Evolutionary conservation across 2,113 vertebrate genomes (phyloP).

Genomic region (Sander vitreus): DNA sequence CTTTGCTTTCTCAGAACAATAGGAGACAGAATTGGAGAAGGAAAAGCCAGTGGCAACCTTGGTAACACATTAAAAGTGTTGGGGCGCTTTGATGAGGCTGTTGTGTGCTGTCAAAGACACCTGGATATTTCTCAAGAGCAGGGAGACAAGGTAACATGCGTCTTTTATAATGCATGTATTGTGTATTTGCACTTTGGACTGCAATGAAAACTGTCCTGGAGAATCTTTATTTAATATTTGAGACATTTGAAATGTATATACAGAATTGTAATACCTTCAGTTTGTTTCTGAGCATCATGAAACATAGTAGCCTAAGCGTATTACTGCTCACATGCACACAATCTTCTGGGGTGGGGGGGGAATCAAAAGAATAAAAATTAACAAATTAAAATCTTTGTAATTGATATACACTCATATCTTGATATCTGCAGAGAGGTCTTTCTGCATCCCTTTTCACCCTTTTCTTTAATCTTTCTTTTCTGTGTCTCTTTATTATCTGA

Average conservation of each 20-base stretch:
- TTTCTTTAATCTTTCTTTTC: not conserved
- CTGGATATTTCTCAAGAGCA: slow-evolving; percentile 97
- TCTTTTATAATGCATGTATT: not conserved
- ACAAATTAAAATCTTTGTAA: not conserved
- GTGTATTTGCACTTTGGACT: not conserved
- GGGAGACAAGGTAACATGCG: slow-evolving; percentile 90
- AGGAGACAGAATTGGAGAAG: slow-evolving; percentile 95
- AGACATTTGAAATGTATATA: not conserved
- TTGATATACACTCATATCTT: not conserved
- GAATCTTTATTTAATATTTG: not conserved
- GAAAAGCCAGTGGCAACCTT: slow-evolving; percentile 97
- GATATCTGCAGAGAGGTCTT: not conserved
- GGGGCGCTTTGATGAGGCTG: slow-evolving; percentile 94
- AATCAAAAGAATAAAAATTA: not conserved
- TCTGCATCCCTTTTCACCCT: not conserved
- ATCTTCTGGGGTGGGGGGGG: not conserved
- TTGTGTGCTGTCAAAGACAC: slow-evolving; percentile 95
- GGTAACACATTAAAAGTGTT: slow-evolving; percentile 96
- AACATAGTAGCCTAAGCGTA: too few relatives aligned
- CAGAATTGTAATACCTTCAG: not conserved
- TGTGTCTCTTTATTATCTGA: slow-evolving; percentile 9
- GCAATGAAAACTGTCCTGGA: not conserved
- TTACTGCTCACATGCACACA: not conserved
- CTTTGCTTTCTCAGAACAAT: slow-evolving; percentile 87
- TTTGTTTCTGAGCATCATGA: not conserved